Base-by-base conservation (phyloP, 2,888 invertebrate genomes). In the Xylophagus ater region DNA sequence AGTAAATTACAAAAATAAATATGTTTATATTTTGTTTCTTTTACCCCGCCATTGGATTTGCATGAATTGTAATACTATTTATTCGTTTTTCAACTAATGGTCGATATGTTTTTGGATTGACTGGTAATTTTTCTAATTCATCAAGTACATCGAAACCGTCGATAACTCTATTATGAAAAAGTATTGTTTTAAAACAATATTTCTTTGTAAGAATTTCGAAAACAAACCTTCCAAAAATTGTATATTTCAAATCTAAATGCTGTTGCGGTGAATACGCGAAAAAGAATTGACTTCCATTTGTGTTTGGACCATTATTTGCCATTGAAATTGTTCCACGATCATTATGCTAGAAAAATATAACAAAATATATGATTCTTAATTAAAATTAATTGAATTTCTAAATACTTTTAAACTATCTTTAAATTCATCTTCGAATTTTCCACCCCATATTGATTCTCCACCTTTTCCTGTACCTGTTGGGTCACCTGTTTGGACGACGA, bases 231-330 rank as follows among this genome's bases (percentile, higher is more conserved):
- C 88, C 98, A 74, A 98, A 94, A 25, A 94, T 60, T 4, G 97
- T 97, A 61, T 98, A 97, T 60, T 98, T 98, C 42, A 96, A 70
- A 65, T 98, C 97, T 40, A 99, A 71, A 67, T 93, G 90, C 0
- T 90, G 86, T 58, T 98, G 97, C 41, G 92, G 81, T 10, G 78
- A 82, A 65, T 97, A 98, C 0, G 87, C 81, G 49, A 99, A 84
- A 62, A 98, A 98, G 66, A 99, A 99, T 62, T 98, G 98, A 54
- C 94, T 94, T 3, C 84, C 88, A 70, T 98, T 99, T 8, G 92
- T 87, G 61, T 97, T 93, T 1, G 96, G 92, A 3, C 97, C 97
- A 69, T 89, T 96, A 60, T 96, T 98, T 5, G 98, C 98, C 96
- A 97, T 94, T 4, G 96, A 94, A 2, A 98, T 72, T 47, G 84